Evolutionary conservation across 2,113 vertebrate genomes (phyloP).

Genomic region (Neolamprologus hecqui): DNA sequence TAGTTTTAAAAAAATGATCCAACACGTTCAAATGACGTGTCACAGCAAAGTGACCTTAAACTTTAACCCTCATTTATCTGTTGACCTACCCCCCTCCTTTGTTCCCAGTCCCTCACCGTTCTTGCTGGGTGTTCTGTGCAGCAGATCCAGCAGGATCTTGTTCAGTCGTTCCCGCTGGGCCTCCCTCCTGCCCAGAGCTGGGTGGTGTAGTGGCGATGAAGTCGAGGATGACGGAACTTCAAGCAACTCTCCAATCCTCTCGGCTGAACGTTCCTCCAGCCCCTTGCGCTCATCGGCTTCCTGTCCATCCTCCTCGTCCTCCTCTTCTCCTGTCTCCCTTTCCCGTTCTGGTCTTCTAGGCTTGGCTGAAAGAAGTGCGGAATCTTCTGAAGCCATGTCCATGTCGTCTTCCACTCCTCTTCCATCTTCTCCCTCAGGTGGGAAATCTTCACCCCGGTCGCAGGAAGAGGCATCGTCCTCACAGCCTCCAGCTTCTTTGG

Average conservation of each 20-base stretch:
- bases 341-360: slow-evolving; percentile 37
- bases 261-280: slow-evolving; percentile 51
- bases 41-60: neutral
- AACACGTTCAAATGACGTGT: neutral
- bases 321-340: slow-evolving; percentile 61
- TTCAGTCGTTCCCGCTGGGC: slow-evolving; percentile 89
- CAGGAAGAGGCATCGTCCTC: slow-evolving; percentile 66
- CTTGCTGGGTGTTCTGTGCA: slow-evolving; percentile 92
- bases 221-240: slow-evolving; percentile 60
- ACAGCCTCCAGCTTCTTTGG: slow-evolving; percentile 69
- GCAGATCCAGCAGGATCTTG: slow-evolving; percentile 87
- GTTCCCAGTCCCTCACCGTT: slow-evolving; percentile 80
- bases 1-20: neutral
- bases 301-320: slow-evolving; percentile 58
- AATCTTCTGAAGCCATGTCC: slow-evolving; percentile 38
- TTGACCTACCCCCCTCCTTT: slow-evolving; percentile 51
- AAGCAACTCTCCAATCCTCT: slow-evolving; percentile 57
- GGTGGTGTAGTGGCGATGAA: slow-evolving; percentile 63
- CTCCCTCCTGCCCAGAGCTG: slow-evolving; percentile 75
- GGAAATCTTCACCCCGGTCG: slow-evolving; percentile 57
- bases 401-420: slow-evolving; percentile 48
- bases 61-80: slow-evolving; percentile 3
- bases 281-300: slow-evolving; percentile 68
- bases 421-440: slow-evolving; percentile 24
- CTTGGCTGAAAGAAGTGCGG: slow-evolving; percentile 23